phyloP scores from a whole-genome alignment of 2,888 invertebrate genomes.

The Geophilus truncorum region DNA sequence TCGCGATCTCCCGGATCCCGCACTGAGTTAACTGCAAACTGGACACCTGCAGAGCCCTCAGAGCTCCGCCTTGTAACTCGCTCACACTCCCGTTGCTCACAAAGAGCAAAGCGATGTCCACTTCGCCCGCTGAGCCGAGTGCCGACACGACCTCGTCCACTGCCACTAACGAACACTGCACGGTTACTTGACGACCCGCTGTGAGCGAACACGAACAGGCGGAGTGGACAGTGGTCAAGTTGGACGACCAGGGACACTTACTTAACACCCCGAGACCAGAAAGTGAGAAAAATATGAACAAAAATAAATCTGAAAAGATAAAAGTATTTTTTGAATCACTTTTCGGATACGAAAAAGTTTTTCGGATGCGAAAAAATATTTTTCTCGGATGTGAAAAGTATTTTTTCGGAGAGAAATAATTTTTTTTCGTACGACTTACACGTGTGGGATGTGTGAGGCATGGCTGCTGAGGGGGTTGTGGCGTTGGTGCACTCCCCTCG shows the following conservation, averaged over 20 bases:
- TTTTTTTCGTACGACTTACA: too few relatives aligned
- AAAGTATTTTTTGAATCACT: not conserved
- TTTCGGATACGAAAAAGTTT: too few relatives aligned
- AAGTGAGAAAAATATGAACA: not conserved
- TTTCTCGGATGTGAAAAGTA: too few relatives aligned
- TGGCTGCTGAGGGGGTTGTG: not conserved
- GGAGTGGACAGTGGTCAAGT: conserved; percentile 67
- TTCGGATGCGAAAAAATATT: too few relatives aligned
- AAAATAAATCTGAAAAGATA: not conserved
- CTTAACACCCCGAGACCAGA: conserved; percentile 45
- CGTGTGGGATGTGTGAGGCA: not conserved
- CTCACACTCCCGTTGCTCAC: conserved; percentile 77
- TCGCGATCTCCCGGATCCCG: conserved; percentile 43
- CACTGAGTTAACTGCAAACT: conserved; percentile 47
- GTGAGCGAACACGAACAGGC: conserved; percentile 56
- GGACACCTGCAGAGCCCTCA: conserved; percentile 53
- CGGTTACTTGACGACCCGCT: conserved; percentile 57
- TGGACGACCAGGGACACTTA: conserved; percentile 82
- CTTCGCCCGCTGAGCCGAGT: conserved; percentile 39
- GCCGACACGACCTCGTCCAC: conserved; percentile 61
- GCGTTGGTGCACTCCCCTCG: not conserved
- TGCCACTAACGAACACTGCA: conserved; percentile 42
- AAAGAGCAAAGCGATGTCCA: conserved; percentile 77
- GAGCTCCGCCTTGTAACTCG: conserved; percentile 55
- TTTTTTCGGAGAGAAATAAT: too few relatives aligned